These are phyloP conservation scores for Actinemys pallida DNA, from an alignment of 2,113 vertebrate species.

Conservation along the genomic window DNA sequence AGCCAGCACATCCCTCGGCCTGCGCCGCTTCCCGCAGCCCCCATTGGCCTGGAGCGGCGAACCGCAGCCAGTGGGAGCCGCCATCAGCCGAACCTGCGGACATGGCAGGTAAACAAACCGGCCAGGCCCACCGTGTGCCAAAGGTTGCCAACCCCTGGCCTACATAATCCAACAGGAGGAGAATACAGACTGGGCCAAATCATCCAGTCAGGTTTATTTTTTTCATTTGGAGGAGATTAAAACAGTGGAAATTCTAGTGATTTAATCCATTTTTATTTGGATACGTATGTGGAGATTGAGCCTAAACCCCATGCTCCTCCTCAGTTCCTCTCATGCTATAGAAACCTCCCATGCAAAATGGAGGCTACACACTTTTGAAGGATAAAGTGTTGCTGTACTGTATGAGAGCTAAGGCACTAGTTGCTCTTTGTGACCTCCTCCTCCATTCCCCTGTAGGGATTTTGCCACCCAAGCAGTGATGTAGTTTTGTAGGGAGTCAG, in stretches of 20 bases:
- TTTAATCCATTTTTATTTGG: neutral
- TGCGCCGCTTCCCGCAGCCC: too few species aligned
- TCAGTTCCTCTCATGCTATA: neutral
- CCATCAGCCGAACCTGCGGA: too few species aligned
- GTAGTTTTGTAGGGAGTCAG: neutral
- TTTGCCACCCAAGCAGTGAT: neutral
- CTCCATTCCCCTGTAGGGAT: neutral
- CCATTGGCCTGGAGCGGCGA: too few species aligned
- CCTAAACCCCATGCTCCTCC: neutral
- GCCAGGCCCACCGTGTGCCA: too few species aligned
- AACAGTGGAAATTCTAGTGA: neutral
- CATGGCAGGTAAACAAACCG: too few species aligned
- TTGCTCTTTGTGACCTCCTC: neutral
- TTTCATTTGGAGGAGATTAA: neutral
- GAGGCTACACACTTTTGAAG: neutral
- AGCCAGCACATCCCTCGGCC: too few species aligned
- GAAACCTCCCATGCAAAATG: neutral
- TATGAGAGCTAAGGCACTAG: neutral
- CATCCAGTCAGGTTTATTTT: neutral
- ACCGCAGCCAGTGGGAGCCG: too few species aligned
- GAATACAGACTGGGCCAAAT: neutral
- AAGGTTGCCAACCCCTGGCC: neutral
- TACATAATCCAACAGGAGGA: neutral
- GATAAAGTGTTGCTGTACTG: neutral
- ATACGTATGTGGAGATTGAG: too few species aligned